phyloP scores from a whole-genome alignment of 2,113 vertebrate species.

The Anoplopoma fimbria region DNA sequence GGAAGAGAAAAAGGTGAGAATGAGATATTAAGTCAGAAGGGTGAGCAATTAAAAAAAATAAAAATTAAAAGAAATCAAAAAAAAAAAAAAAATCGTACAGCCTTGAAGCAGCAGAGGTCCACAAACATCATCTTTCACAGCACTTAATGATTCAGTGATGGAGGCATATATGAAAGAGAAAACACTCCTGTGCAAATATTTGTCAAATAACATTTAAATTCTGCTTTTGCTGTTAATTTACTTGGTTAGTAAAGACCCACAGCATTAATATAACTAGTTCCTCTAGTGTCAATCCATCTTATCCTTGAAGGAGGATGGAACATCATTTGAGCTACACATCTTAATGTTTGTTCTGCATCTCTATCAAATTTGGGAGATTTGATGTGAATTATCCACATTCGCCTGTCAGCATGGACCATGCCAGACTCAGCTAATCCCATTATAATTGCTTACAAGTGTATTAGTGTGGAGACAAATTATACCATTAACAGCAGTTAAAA shows the following conservation, averaged over 20 bases:
- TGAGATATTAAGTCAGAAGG: neutral
- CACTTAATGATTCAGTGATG: neutral
- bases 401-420: neutral
- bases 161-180: neutral
- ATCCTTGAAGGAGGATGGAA: neutral
- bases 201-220: too few species aligned
- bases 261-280: neutral
- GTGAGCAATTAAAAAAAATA: neutral
- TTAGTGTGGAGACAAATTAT: neutral
- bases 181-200: neutral
- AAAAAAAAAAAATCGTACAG: neutral
- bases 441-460: neutral
- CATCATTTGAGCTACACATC: neutral
- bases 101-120: neutral
- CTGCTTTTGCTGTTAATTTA: neutral
- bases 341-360: neutral
- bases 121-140: neutral
- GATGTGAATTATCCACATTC: conserved; percentile 1
- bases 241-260: neutral
- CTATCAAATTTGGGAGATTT: conserved; percentile 6
- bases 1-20: neutral
- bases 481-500: neutral
- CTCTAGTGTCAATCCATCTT: neutral
- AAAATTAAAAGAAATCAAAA: too few species aligned
- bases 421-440: neutral